Evolutionary conservation across 2,888 invertebrate species (phyloP).

Genomic region (Stegana nigrithorax): DNA sequence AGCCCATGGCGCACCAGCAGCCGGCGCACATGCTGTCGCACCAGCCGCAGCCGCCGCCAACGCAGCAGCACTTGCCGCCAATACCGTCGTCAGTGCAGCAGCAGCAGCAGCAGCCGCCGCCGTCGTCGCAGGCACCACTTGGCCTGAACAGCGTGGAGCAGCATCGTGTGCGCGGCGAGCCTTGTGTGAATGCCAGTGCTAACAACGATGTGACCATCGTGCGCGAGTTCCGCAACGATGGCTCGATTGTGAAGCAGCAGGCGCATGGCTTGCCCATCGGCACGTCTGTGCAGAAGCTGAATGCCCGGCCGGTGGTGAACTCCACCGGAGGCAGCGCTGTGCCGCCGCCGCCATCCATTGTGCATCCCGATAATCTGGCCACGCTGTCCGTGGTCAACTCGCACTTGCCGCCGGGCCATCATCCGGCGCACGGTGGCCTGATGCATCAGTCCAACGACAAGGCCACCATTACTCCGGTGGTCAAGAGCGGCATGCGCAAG

Average conservation of each 20-base stretch:
- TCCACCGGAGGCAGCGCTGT: not conserved
- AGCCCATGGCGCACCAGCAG: constrained; percentile 14
- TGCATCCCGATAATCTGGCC: constrained; percentile 71
- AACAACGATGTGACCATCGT: constrained; percentile 66
- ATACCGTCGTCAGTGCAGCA: constrained; percentile 7
- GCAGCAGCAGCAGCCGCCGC: constrained; percentile 21
- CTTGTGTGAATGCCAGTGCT: not conserved
- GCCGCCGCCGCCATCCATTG: constrained; percentile 55
- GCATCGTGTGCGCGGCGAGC: constrained; percentile 2
- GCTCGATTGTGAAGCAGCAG: constrained; percentile 57
- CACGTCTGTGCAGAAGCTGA: constrained; percentile 44
- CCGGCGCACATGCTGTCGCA: not conserved
- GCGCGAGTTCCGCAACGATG: constrained; percentile 68
- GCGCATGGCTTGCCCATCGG: constrained; percentile 48
- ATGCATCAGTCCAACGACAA: constrained; percentile 69
- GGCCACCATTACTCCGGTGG: constrained; percentile 76
- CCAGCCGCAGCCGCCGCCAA: constrained; percentile 36
- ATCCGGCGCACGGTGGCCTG: constrained; percentile 39
- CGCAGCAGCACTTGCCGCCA: constrained; percentile 23
- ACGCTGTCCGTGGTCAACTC: constrained; percentile 78
- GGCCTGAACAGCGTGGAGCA: constrained; percentile 11
- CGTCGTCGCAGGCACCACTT: too few species aligned
- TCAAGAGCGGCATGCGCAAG: constrained; percentile 46
- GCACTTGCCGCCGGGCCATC: constrained; percentile 58
- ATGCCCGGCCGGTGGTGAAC: not conserved